phyloP scores from a whole-genome alignment of 2,888 invertebrate species.

The Apamea epomidion region DNA sequence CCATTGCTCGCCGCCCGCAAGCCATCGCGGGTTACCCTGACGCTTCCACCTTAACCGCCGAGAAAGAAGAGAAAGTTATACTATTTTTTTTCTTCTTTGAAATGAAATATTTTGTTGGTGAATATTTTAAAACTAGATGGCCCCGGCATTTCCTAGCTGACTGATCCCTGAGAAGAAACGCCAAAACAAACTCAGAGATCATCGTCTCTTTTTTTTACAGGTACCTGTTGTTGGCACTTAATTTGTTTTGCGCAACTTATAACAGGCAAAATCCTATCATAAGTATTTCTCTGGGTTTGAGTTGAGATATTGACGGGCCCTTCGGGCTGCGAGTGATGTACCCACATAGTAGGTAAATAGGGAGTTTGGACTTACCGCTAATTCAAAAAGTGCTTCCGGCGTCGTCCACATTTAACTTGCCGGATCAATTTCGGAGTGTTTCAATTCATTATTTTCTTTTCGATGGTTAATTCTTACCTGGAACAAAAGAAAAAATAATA shows the following conservation, averaged over 20 bases:
- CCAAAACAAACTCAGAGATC: too few relatives aligned
- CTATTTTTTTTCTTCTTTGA: too few relatives aligned
- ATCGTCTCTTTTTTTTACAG: not conserved
- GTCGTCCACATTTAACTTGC: not conserved
- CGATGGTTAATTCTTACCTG: conserved; percentile 33
- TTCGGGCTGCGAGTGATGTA: not conserved
- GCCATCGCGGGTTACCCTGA: too few relatives aligned
- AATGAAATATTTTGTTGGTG: too few relatives aligned
- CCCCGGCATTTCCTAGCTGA: too few relatives aligned
- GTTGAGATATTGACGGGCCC: not conserved
- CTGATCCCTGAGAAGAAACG: too few relatives aligned
- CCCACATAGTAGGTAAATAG: not conserved
- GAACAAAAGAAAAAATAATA: conserved; percentile 7
- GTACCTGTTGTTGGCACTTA: not conserved
- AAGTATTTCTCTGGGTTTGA: not conserved
- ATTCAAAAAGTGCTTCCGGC: not conserved
- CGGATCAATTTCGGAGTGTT: not conserved
- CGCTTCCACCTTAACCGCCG: not conserved
- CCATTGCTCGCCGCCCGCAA: too few relatives aligned
- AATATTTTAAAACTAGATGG: too few relatives aligned
- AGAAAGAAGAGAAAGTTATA: not conserved
- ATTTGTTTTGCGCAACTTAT: not conserved
- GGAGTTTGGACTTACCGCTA: not conserved
- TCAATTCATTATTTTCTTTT: not conserved
- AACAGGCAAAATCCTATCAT: too few relatives aligned